Base-by-base conservation (phyloP, 2,113 vertebrate genomes). In the Chamaea fasciata region DNA sequence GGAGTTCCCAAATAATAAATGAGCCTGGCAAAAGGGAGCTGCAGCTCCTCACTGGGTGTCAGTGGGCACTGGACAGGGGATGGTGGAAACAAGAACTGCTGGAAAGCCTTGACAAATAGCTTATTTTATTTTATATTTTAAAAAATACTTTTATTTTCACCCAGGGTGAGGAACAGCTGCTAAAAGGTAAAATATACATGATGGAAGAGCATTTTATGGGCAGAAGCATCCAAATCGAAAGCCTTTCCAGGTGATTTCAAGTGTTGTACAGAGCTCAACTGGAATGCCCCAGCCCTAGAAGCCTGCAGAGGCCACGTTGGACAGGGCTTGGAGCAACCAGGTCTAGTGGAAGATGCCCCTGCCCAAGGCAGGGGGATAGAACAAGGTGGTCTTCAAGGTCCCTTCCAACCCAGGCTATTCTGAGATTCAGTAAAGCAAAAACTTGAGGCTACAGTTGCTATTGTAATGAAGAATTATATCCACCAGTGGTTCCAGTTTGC, bases 391-490 rank as follows among this genome's bases (percentile, higher is more conserved):
- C 11, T 22, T 76, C 56, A 76, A 83, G 11, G 55, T 42, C 21
- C 12, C 21, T 55, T 67, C 26, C 35, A 55, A 31, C 9, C 18
- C 46, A 65, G 37, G 35, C 13, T 37, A 20, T 19, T 33, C 37
- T 39, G 53, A 67, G 37, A 46, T 60, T 39, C 53, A 46, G 11
- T 13, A 47, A 35, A 65, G 55, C 31, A 35, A 37, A 64, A 63
- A 65, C 13, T 26, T 1, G 1, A n/a, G 47, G 44, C 2, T 7
- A 0, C 4, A n/a, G 14, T 7, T 42, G 21, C 23, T 21, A 4
- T 17, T 76, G 11, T 31, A n/a, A 49, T 14, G 8, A 71, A 62
- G 31, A 37, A 56, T 62, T 62, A 7, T 7, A 33, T 17, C 20
- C 14, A 28, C 22, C 62, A 44, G 64, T 4, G 1, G 6, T 42